Conservation (phyloP, 2,113 vertebrate genomes). For the Onychostoma macrolepis region DNA sequence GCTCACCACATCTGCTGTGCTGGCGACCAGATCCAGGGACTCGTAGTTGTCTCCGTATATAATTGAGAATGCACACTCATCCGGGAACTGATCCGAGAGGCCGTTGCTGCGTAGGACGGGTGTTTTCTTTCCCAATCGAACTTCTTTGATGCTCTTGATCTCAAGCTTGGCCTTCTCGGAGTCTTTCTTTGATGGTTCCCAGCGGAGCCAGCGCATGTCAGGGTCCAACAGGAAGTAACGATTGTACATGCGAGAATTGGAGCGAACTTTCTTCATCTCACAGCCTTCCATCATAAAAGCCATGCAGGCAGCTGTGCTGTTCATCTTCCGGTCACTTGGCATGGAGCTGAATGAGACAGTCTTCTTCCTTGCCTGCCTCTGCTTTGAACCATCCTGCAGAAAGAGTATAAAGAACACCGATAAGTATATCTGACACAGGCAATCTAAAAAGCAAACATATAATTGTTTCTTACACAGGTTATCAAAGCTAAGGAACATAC, state of each 20-base stretch:
- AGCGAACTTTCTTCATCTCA: slow-evolving; percentile 93
- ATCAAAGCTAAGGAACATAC: not conserved
- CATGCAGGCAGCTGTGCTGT: slow-evolving; percentile 91
- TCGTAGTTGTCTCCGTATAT: slow-evolving; percentile 94
- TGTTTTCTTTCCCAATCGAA: slow-evolving; percentile 90
- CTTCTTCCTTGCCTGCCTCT: slow-evolving; percentile 86
- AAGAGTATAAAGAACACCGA: slow-evolving; percentile 29
- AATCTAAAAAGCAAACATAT: not conserved
- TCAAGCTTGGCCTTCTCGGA: slow-evolving; percentile 91
- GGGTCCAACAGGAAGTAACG: slow-evolving; percentile 89
- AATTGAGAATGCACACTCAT: slow-evolving; percentile 92
- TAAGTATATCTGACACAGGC: not conserved
- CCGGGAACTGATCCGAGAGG: slow-evolving; percentile 89
- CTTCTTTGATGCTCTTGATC: slow-evolving; percentile 91
- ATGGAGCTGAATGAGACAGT: slow-evolving; percentile 94
- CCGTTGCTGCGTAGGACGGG: slow-evolving; percentile 89
- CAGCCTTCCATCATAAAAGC: slow-evolving; percentile 94
- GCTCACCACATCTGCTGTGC: slow-evolving; percentile 86
- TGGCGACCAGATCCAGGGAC: slow-evolving; percentile 89
- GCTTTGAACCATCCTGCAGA: slow-evolving; percentile 85
- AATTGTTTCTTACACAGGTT: not conserved
- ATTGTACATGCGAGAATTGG: slow-evolving; percentile 93
- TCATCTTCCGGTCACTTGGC: slow-evolving; percentile 90
- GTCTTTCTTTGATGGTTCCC: slow-evolving; percentile 94
- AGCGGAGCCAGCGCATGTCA: slow-evolving; percentile 87